These are phyloP conservation scores for Temnopleurus reevesii DNA, from an alignment of 53 echinoderm and acorn worm species.

Conservation along the genomic window DNA sequence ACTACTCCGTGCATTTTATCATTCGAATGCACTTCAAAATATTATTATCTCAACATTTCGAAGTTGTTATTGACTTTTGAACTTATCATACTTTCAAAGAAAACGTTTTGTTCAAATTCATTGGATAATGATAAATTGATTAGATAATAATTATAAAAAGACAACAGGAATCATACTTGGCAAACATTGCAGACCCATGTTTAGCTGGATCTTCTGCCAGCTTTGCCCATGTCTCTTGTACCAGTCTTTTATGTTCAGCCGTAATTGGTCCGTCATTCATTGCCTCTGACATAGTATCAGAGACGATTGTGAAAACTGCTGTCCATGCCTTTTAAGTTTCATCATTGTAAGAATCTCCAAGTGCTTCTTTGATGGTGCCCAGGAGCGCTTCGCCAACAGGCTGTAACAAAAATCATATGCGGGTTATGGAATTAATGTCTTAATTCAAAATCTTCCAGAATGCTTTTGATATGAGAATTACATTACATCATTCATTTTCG, in stretches of 20 bases:
- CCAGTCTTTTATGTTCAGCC: background rate
- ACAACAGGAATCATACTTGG: conserved; percentile 2
- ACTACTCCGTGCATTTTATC: no score
- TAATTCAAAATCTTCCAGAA: background rate
- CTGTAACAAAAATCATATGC: background rate
- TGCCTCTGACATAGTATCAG: conserved; percentile 44
- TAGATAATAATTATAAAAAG: no score
- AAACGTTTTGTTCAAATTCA: no score
- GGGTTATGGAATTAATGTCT: background rate
- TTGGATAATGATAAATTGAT: no score
- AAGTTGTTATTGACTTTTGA: no score
- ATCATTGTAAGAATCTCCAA: conserved; percentile 8
- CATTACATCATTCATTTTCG: no score
- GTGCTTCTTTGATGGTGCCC: conserved; percentile 28
- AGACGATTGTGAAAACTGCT: conserved; percentile 49
- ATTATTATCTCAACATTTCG: no score
- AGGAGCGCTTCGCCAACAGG: conserved; percentile 53
- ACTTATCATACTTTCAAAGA: no score
- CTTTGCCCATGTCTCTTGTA: conserved; percentile 29
- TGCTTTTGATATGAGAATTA: background rate
- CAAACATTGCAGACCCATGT: conserved; percentile 52
- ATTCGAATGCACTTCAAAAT: no score
- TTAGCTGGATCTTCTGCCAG: conserved; percentile 24
- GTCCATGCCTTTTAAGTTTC: conserved; percentile 24
- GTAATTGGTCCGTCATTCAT: conserved; percentile 14